Conservation (phyloP, 1,140 invertebrate genomes). For the Globodera ellingtonae region DNA sequence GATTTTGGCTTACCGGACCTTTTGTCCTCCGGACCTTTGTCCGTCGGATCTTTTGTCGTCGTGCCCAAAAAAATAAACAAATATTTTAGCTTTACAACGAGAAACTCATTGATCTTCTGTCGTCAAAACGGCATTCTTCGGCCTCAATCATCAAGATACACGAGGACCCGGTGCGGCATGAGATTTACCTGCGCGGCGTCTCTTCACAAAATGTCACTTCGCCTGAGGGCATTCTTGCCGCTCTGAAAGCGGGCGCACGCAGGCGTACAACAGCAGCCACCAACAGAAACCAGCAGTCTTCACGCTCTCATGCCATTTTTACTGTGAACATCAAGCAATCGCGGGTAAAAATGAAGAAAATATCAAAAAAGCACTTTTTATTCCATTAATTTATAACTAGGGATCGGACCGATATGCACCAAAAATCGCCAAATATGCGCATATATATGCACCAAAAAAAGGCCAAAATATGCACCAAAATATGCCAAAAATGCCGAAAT, state of each 20-base stretch:
- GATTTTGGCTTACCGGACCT: too few species aligned
- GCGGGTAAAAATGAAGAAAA: conserved; percentile 80
- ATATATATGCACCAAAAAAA: too few species aligned
- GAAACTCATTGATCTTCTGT: too few species aligned
- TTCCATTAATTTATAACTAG: too few species aligned
- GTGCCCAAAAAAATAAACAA: conserved; percentile 48
- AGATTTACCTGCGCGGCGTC: conserved; percentile 86
- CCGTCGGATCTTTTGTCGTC: too few species aligned
- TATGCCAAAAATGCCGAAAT: too few species aligned
- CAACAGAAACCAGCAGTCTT: conserved; percentile 91
- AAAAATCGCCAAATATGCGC: too few species aligned
- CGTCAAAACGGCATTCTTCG: conserved; percentile 68
- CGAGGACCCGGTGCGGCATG: conserved; percentile 80
- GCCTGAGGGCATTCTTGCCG: conserved; percentile 49
- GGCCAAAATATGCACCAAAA: too few species aligned
- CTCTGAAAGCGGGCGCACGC: conserved; percentile 56
- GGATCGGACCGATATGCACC: too few species aligned
- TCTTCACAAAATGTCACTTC: conserved; percentile 72
- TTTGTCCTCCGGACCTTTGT: too few species aligned
- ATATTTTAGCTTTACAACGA: too few species aligned
- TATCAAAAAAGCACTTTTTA: conserved; percentile 69
- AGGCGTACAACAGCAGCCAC: conserved; percentile 73
- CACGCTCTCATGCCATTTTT: conserved; percentile 69
- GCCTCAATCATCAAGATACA: conserved; percentile 78
- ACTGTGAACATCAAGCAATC: conserved; percentile 68